Percentiles rank a stretch among this genome's conserved stretches.
Conservation (phyloP, 2,797 vertebrate species). For the Pygocentrus nattereri region DNA sequence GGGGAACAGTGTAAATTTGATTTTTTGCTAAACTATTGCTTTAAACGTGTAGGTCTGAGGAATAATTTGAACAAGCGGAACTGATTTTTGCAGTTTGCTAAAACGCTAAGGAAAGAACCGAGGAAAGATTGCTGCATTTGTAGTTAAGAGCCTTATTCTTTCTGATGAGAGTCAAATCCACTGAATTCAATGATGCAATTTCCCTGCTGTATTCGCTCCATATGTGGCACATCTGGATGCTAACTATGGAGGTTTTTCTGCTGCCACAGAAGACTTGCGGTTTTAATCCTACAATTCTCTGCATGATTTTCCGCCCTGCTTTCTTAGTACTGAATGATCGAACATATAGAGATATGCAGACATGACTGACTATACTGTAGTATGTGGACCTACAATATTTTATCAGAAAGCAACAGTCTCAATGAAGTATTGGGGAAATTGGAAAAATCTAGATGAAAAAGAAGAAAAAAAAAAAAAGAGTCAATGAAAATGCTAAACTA, state of each 20-base stretch:
- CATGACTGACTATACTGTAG: neutral
- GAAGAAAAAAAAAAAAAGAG: too few species aligned
- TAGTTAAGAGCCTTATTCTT: slow-evolving; percentile 21
- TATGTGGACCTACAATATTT: slow-evolving; percentile 2
- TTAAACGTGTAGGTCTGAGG: neutral
- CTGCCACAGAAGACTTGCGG: slow-evolving; percentile 66
- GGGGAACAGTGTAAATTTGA: neutral
- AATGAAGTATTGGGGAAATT: neutral
- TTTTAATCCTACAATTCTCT: slow-evolving; percentile 70
- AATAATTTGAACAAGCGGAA: neutral
- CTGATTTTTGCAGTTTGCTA: neutral
- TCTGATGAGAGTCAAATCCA: slow-evolving; percentile 42
- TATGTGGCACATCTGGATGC: slow-evolving; percentile 76
- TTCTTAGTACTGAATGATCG: slow-evolving; percentile 21
- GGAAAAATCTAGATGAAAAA: neutral
- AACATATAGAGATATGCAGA: neutral
- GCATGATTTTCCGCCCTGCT: neutral
- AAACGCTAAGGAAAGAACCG: neutral
- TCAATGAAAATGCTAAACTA: neutral
- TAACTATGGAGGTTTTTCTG: slow-evolving; percentile 60
- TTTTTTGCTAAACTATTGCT: neutral
- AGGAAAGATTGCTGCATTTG: slow-evolving; percentile 22
- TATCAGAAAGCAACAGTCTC: neutral
- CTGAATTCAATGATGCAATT: slow-evolving; percentile 59
- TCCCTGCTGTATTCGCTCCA: slow-evolving; percentile 67